A percentile compares a stretch with the other conserved stretches of the same genome.
These are phyloP conservation scores for Lingula anatina DNA, from an alignment of 2,888 invertebrate species.

Conservation along the genomic window DNA sequence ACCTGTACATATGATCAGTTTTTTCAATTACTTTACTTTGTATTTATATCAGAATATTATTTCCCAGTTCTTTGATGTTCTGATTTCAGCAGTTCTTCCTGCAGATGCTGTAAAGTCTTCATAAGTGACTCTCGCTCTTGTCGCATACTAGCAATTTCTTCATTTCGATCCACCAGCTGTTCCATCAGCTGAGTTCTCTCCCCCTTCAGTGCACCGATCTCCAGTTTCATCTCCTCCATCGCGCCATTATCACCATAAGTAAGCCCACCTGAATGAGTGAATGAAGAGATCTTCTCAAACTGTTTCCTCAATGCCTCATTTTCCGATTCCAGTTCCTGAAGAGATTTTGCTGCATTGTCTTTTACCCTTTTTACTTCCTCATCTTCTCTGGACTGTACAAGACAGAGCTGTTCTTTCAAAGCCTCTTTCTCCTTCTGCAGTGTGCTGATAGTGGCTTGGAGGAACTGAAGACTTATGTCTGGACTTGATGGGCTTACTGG, in stretches of 20 bases:
- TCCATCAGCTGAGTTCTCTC: slow-evolving; percentile 26
- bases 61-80: slow-evolving; percentile 20
- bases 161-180: slow-evolving; percentile 22
- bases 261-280: no score
- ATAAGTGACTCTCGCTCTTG: slow-evolving; percentile 31
- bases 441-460: no score
- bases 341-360: slow-evolving; percentile 13
- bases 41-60: no score
- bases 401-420: not conserved
- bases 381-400: slow-evolving; percentile 1
- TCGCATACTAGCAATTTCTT: slow-evolving; percentile 19
- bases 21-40: no score
- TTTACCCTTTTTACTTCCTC: slow-evolving; percentile 8
- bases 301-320: no score
- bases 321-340: slow-evolving; percentile 9
- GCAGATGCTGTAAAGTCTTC: slow-evolving; percentile 27
- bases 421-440: not conserved
- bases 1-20: no score
- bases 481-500: no score
- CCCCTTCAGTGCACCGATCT: slow-evolving; percentile 10
- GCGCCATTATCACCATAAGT: no score
- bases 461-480: no score
- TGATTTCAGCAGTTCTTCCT: slow-evolving; percentile 34
- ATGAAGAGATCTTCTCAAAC: no score
- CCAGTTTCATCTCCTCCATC: slow-evolving; percentile 4